Percentiles rank a stretch among this genome's conserved stretches.
phyloP scores from a whole-genome alignment of 2,888 invertebrate species.

The Schizotus pectinicornis region DNA sequence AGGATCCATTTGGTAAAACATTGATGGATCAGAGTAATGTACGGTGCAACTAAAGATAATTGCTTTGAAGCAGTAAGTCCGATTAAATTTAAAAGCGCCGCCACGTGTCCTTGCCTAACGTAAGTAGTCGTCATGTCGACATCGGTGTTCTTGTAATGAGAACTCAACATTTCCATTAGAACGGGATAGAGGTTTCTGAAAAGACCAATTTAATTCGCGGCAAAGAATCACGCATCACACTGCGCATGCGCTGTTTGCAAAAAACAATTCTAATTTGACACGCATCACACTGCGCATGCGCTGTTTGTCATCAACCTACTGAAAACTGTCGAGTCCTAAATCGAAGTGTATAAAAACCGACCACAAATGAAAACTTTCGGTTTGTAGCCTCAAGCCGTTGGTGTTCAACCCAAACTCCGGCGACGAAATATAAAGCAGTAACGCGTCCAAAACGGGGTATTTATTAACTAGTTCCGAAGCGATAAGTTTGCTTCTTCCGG shows the following conservation, averaged over 20 bases:
- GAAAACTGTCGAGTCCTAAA: constrained; percentile 59
- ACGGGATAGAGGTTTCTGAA: constrained; percentile 59
- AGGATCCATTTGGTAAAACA: constrained; percentile 62
- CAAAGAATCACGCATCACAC: too few species aligned
- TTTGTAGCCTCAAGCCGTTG: constrained; percentile 66
- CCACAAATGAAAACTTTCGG: constrained; percentile 67
- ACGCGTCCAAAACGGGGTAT: constrained; percentile 62
- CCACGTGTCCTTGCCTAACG: constrained; percentile 65
- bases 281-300: constrained; percentile 2
- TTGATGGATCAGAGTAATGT: constrained; percentile 44
- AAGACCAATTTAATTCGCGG: constrained; percentile 11
- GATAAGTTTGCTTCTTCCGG: constrained; percentile 65
- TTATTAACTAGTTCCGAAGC: constrained; percentile 62
- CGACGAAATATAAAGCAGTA: constrained; percentile 64
- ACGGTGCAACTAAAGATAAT: constrained; percentile 30
- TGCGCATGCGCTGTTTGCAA: background rate
- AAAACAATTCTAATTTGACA: too few species aligned
- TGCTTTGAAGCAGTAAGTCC: constrained; percentile 32
- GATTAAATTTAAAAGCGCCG: constrained; percentile 53
- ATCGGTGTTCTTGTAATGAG: constrained; percentile 66
- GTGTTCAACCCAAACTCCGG: constrained; percentile 61
- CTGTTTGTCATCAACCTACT: constrained; percentile 41
- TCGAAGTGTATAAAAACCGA: constrained; percentile 64
- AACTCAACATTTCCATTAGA: constrained; percentile 64
- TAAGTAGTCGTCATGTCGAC: constrained; percentile 59